Evolutionary conservation across 2,113 vertebrate species (phyloP), one percentile per base, ranked within the genome.

Genomic region (Sprattus sprattus): DNA sequence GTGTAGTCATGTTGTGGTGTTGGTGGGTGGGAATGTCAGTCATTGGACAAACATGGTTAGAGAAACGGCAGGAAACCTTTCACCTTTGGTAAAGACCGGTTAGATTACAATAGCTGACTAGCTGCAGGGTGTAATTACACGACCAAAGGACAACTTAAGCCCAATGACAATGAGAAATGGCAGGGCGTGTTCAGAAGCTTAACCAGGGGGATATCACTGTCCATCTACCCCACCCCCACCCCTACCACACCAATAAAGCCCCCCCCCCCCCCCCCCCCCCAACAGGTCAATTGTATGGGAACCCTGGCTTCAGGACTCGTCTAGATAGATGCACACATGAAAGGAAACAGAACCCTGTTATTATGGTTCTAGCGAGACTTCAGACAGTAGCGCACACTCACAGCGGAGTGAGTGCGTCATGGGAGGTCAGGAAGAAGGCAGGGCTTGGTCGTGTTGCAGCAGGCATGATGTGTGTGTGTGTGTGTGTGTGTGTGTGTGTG

Each of bases 401-500:
- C 91, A 32, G 22, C 82, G 46, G 82, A 85, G 89, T 13, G 64
- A 86, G 85, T 88, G 89, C 93, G 84, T 93, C 90, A 89, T 45
- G 13, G 3, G 13, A 60, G 54, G 75, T 46, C 81, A 87, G 71
- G 85, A 82, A n/a, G 83, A 87, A 71, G 90, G 22, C 89, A 11
- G 20, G 87, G 91, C 86, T 57, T 86, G 85, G 89, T 92, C 93
- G 88, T 89, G 93, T 89, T 81, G 8, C 81, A 39, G 82, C 92
- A 82, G 54, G 54, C 54, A 18, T 60, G 54, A 20, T 60, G 18
- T 22, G 18, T 11, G 46, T 13, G 50, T 8, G 50, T 7, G 54
- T 60, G 54, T 18, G 54, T 6, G 54, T 60, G 54, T 1, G 6
- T 87, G 91, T 91, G 89, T 89, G 89, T 18, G 88, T 89, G 88